A percentile compares a stretch with the other conserved stretches of the same genome.
These are phyloP conservation scores for Talpa occidentalis DNA, from an alignment of 2,113 vertebrate genomes.

Conservation along the genomic window DNA sequence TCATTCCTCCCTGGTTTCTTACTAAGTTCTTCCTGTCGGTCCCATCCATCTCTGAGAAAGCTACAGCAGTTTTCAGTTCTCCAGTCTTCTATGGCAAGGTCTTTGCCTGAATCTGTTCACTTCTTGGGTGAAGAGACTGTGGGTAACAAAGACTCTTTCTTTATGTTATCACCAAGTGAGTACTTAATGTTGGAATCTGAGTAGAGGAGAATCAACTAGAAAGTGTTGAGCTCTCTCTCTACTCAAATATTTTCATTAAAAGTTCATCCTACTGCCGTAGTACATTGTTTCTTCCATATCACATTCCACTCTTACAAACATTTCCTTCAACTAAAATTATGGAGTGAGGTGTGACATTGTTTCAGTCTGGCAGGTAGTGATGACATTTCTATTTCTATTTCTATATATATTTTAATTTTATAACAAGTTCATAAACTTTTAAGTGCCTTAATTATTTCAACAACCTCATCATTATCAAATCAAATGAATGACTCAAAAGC, in stretches of 20 bases:
- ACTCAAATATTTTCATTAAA: not conserved
- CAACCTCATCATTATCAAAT: not conserved
- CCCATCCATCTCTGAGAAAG: not conserved
- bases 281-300: not conserved
- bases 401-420: not conserved
- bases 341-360: not conserved
- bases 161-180: not conserved
- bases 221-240: not conserved
- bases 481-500: conserved; percentile 3
- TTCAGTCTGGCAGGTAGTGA: not conserved
- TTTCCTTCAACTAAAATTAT: not conserved
- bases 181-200: not conserved
- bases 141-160: not conserved
- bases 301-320: not conserved
- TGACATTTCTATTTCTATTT: not conserved
- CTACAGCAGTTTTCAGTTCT: rapidly evolving
- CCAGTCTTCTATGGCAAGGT: not conserved
- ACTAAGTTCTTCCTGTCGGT: not conserved
- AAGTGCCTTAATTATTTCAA: not conserved
- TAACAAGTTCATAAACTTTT: not conserved
- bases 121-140: not conserved
- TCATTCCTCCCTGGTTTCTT: not conserved
- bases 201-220: not conserved
- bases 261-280: not conserved
- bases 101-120: not conserved